These are phyloP conservation scores for Drosophila saltans DNA, from an alignment of 1,140 invertebrate genomes.

Conservation along the genomic window DNA sequence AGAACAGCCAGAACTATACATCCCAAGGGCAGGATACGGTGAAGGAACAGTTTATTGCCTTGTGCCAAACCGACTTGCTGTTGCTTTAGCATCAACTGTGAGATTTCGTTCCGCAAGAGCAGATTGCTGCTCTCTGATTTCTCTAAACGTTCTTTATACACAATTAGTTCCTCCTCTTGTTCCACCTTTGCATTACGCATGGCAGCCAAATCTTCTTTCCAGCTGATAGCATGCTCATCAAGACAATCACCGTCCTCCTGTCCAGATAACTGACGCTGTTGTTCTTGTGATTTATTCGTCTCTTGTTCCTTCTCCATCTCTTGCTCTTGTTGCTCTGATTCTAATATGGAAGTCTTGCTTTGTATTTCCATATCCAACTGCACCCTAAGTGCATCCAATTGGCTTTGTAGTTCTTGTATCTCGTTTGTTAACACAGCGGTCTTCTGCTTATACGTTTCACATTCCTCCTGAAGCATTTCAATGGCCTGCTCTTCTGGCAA, in stretches of 20 bases:
- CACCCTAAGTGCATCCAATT: slow-evolving; percentile 46
- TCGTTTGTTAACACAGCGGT: slow-evolving; percentile 38
- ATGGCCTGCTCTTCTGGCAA: slow-evolving; percentile 58
- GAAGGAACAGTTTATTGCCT: slow-evolving; percentile 24
- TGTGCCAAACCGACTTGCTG: background rate
- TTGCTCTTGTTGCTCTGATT: background rate
- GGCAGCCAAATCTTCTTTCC: slow-evolving; percentile 56
- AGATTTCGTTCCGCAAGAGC: slow-evolving; percentile 66
- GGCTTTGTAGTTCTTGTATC: slow-evolving; percentile 42
- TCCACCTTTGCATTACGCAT: slow-evolving; percentile 59
- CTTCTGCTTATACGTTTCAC: slow-evolving; percentile 61
- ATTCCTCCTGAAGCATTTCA: slow-evolving; percentile 77
- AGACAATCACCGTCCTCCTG: slow-evolving; percentile 13
- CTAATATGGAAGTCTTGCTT: background rate
- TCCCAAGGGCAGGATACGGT: slow-evolving; percentile 53
- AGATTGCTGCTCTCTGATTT: slow-evolving; percentile 66
- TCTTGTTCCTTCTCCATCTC: slow-evolving; percentile 5
- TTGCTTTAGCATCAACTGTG: slow-evolving; percentile 51
- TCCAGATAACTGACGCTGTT: slow-evolving; percentile 1
- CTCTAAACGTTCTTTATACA: slow-evolving; percentile 78
- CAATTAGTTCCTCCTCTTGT: slow-evolving; percentile 76
- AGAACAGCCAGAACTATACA: slow-evolving; percentile 60
- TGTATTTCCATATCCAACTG: slow-evolving; percentile 18
- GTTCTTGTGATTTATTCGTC: background rate
- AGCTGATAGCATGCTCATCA: slow-evolving; percentile 36